Conservation (phyloP, 2,888 invertebrate genomes). For the Omphaloscelis lunosa region DNA sequence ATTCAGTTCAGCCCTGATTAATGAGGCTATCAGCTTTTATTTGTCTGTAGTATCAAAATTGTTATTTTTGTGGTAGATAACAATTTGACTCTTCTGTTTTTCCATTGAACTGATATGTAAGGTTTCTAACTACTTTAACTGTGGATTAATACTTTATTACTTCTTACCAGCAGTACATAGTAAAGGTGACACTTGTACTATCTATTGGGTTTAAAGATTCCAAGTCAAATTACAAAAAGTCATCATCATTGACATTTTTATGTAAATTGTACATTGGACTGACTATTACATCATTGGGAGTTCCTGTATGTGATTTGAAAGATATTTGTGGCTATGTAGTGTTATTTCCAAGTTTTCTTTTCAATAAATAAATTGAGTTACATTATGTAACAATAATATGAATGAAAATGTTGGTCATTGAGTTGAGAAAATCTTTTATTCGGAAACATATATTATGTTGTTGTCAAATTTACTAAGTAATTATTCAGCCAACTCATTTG, state of each 20-base stretch:
- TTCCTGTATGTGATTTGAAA: conserved; percentile 26
- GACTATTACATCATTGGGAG: conserved; percentile 52
- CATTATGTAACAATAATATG: conserved; percentile 24
- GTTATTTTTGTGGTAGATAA: conserved; percentile 16
- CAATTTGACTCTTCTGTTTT: background rate
- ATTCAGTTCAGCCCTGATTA: conserved; percentile 20
- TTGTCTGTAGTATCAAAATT: conserved; percentile 19
- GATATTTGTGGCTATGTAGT: conserved; percentile 22
- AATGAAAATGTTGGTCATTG: conserved; percentile 22
- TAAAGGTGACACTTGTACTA: background rate
- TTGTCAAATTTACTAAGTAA: conserved; percentile 4
- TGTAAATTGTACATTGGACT: conserved; percentile 54
- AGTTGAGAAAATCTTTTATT: conserved; percentile 24
- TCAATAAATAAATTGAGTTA: conserved; percentile 13
- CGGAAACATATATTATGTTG: conserved; percentile 17
- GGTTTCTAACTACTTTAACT: conserved; percentile 1
- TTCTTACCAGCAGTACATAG: background rate
- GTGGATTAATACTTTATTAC: conserved; percentile 1
- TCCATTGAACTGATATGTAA: conserved; percentile 6
- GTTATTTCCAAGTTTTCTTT: conserved; percentile 12
- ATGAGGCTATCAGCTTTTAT: conserved; percentile 38
- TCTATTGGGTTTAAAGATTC: conserved; percentile 2
- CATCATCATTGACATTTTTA: conserved; percentile 44
- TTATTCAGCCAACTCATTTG: conserved; percentile 3
- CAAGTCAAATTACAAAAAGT: conserved; percentile 30